Evolutionary conservation across 1,140 invertebrate genomes (phyloP), one percentile per base, ranked within the genome.

Genomic region (Procambarus clarkii): DNA sequence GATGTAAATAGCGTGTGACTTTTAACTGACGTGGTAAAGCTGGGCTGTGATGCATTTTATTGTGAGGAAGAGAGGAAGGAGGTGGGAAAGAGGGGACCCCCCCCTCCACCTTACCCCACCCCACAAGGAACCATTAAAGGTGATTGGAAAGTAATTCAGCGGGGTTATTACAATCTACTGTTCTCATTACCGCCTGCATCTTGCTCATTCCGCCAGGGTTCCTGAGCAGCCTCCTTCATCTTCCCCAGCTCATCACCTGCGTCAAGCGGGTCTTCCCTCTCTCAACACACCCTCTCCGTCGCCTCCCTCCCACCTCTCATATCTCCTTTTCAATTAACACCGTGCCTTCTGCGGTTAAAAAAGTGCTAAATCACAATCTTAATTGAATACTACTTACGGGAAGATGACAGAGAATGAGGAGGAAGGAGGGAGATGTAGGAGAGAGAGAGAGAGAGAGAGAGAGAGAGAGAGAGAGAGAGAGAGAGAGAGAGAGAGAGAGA

Each of bases 301-400:
- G 48, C 34, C 71, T 24, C 69, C 18, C 34, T 60, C 81, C 74
- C 76, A n/a, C 85, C 85, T 87, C 85, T 24, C 85, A 87, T 77
- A 86, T 86, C 83, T 85, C 71, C 71, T 87, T 88, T 81, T 88
- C 86, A 88, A 88, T 88, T 88, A 88, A 54, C 86, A 88, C 86
- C 24, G 46, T 88, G 86, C 86, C 86, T 88, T 88, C 78, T 82
- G 78, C 45, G 48, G 77, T 81, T 82, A 71, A 82, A 81, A 88
- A 88, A 88, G 86, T 88, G 64, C 82, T 88, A 88, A 88, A 88
- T 88, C 86, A 88, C 60, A 82, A 82, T 50, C 86, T 81, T 88
- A 88, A 88, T 88, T 88, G 86, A 88, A 88, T 88, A 50, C 79
- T 78, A 69, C 71, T 79, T 78, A 74, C 69, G 44, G 44, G 45